These are phyloP conservation scores for Galerucella nymphaeae DNA, from an alignment of 2,888 invertebrate species.

Conservation along the genomic window DNA sequence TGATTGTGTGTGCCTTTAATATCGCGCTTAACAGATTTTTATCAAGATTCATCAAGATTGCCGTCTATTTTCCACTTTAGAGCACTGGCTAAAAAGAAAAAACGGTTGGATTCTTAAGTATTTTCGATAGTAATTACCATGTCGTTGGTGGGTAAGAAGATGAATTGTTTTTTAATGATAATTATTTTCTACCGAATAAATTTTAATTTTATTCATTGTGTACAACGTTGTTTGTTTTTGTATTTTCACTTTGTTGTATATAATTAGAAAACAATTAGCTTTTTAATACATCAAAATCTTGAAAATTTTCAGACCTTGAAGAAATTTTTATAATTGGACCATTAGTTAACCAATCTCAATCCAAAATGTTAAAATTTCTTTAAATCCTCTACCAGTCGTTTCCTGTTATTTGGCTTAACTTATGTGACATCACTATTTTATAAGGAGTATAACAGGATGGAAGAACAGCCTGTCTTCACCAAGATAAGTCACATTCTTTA, in stretches of 20 bases:
- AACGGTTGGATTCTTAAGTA: slow-evolving; percentile 34
- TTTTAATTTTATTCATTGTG: slow-evolving; percentile 6
- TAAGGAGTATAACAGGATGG: too few species aligned
- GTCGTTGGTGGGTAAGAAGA: slow-evolving; percentile 29
- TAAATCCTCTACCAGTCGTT: too few species aligned
- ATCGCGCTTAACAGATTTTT: slow-evolving; percentile 41
- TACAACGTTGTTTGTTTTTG: slow-evolving; percentile 23
- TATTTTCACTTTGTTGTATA: neutral
- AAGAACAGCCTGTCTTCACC: too few species aligned
- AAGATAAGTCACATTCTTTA: too few species aligned
- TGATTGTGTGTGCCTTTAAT: slow-evolving; percentile 23
- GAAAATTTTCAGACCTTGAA: too few species aligned
- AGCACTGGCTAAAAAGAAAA: slow-evolving; percentile 17
- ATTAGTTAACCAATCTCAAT: too few species aligned
- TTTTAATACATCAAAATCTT: too few species aligned
- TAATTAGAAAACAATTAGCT: neutral
- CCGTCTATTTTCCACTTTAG: slow-evolving; percentile 41
- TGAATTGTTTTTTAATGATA: slow-evolving; percentile 41
- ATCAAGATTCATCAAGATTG: slow-evolving; percentile 46
- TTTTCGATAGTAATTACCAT: slow-evolving; percentile 38
- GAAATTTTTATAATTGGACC: too few species aligned
- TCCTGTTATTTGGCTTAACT: too few species aligned
- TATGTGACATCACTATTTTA: too few species aligned
- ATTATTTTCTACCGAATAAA: slow-evolving; percentile 18
- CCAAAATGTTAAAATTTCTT: too few species aligned